These are phyloP conservation scores for Antechinus flavipes DNA, from an alignment of 2,113 vertebrate species.

Conservation along the genomic window DNA sequence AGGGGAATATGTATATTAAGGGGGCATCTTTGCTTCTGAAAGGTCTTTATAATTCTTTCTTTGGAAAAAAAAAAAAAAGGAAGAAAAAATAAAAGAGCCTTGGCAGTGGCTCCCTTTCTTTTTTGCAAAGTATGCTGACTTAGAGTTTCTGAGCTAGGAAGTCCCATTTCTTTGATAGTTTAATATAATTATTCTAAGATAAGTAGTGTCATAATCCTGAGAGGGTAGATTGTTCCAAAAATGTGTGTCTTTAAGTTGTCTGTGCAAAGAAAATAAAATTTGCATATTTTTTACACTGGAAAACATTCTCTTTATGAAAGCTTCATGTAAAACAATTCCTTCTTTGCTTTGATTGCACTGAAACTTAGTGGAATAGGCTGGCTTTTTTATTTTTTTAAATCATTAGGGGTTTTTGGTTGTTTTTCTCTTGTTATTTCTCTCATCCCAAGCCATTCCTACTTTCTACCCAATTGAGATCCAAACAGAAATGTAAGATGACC, in stretches of 20 bases:
- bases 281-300: background rate
- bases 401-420: background rate
- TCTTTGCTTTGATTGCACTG: background rate
- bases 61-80: background rate
- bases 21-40: constrained; percentile 74
- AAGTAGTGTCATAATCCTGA: background rate
- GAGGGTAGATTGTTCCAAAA: constrained; percentile 5
- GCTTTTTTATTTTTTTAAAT: background rate
- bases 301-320: constrained; percentile 40
- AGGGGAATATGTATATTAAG: constrained; percentile 65
- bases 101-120: constrained; percentile 39
- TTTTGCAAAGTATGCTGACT: constrained; percentile 10
- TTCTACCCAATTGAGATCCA: background rate
- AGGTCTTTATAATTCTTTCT: constrained; percentile 12
- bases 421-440: constrained; percentile 29
- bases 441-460: background rate
- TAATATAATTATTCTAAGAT: constrained; percentile 21
- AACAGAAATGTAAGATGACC: background rate
- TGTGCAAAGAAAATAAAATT: constrained; percentile 1
- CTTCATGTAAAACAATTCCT: constrained; percentile 4
- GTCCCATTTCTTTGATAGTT: background rate
- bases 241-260: background rate
- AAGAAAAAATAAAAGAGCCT: background rate
- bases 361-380: background rate
- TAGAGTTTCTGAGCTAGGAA: background rate